Evolutionary conservation across 2,797 vertebrate species (phyloP).

Genomic region (Alca torda): DNA sequence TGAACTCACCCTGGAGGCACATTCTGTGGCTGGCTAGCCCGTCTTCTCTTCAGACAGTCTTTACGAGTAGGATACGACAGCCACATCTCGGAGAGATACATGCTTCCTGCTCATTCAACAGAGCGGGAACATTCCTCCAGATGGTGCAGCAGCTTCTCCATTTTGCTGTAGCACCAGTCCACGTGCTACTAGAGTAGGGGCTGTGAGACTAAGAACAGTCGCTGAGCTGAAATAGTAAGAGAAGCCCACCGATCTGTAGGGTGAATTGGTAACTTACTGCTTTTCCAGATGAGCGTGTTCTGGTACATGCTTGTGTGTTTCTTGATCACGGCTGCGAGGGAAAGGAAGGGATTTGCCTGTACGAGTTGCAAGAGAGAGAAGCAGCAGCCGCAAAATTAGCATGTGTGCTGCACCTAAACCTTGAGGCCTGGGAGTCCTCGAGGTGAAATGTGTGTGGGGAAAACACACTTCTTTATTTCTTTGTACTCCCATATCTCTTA

Average conservation of each 20-base stretch:
- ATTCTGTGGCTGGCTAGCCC: neutral
- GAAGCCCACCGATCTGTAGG: neutral
- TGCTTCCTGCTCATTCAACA: neutral
- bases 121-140: neutral
- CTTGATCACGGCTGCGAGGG: neutral
- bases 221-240: neutral
- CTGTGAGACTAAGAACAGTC: neutral
- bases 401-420: neutral
- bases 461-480: neutral
- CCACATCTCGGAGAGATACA: fast-evolving
- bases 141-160: neutral
- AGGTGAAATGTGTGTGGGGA: neutral
- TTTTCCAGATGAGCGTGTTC: neutral
- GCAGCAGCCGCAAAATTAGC: neutral
- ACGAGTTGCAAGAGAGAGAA: neutral
- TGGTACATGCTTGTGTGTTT: neutral
- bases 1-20: neutral
- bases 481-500: neutral
- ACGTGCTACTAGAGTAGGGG: fast-evolving
- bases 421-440: neutral
- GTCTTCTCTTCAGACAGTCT: neutral
- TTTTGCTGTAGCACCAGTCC: neutral
- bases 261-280: neutral
- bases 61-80: neutral
- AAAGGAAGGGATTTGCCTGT: neutral